These are phyloP conservation scores for Syngnathus scovelli DNA, from an alignment of 2,113 vertebrate genomes.

Conservation along the genomic window DNA sequence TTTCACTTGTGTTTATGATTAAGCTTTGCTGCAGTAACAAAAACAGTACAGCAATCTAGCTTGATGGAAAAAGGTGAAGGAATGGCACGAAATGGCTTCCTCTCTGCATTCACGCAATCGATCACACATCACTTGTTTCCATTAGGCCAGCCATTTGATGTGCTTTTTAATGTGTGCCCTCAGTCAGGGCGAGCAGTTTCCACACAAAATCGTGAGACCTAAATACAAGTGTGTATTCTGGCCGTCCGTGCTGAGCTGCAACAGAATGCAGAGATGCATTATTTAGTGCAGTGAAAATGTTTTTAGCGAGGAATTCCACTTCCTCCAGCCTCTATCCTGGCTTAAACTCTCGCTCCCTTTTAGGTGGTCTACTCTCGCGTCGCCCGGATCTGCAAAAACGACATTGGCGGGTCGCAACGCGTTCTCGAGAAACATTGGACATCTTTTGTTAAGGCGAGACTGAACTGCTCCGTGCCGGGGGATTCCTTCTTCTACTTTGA, in stretches of 20 bases:
- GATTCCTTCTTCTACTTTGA: conserved; percentile 99
- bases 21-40: conserved; percentile 12
- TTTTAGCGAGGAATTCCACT: conserved; percentile 44
- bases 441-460: conserved; percentile 91
- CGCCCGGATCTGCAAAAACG: conserved; percentile 97
- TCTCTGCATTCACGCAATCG: conserved; percentile 8
- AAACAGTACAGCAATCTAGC: background rate
- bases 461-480: conserved; percentile 94
- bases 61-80: background rate
- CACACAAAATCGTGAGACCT: conserved; percentile 22
- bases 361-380: conserved; percentile 97
- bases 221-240: conserved; percentile 21
- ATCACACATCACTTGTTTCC: conserved; percentile 9
- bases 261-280: conserved; percentile 57
- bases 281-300: conserved; percentile 55
- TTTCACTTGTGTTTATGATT: conserved; percentile 20
- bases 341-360: conserved; percentile 13
- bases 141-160: conserved; percentile 6
- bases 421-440: conserved; percentile 99
- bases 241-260: conserved; percentile 8
- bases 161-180: conserved; percentile 14
- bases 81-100: background rate
- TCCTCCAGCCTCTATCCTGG: conserved; percentile 24
- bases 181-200: conserved; percentile 22
- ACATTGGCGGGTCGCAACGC: conserved; percentile 94